Base-by-base conservation (phyloP, 2,888 invertebrate genomes). In the Amphimallon solstitiale region DNA sequence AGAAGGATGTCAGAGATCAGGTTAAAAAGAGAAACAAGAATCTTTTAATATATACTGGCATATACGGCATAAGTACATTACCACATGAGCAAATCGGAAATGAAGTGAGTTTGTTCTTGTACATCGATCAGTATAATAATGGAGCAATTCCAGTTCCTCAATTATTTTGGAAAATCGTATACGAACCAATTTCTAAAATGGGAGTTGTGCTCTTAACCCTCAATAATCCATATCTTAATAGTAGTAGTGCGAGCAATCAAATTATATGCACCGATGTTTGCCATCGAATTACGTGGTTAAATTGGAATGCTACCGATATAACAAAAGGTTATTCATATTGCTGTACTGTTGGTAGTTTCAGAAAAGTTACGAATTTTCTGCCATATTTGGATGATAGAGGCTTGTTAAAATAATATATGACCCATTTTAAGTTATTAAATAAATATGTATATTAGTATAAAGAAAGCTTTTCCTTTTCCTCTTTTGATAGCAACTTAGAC, bases 191-290 rank as follows among this genome's bases (percentile, higher is more conserved):
- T 0, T 80, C 78, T 1, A 80, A 83, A 6, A 75, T 83, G 4
- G 89, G 87, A 0, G 84, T 87, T 0, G 89, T 86, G 1, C 86
- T 89, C 72, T 76, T 90, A 2, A 85, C 87, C 38, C 84, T 88
- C 63, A 90, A 90, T 80, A 89, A 90, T 76, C 90, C 90, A 0
- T 79, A 81, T 66, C 67, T 63, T 12, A 72, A 72, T 21, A 62
- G 75, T 52, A 38, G 38, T 2, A 19, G 46, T 5, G 62, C 71
- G 3, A 59, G 66, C 1, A 62, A 69, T 23, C 71, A 75, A 43
- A 59, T 74, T 19, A 70, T 79, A 66, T 80, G 80, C 43, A 62
- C 74, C 15, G 84, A 86, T 63, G 80, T 88, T 70, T 89, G 89
- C 76, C 71, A 78, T 12, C 84, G 86, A 51, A 85, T 89, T 72